Evolutionary conservation across 2,113 vertebrate genomes (phyloP).

Genomic region (Tor tambroides): DNA sequence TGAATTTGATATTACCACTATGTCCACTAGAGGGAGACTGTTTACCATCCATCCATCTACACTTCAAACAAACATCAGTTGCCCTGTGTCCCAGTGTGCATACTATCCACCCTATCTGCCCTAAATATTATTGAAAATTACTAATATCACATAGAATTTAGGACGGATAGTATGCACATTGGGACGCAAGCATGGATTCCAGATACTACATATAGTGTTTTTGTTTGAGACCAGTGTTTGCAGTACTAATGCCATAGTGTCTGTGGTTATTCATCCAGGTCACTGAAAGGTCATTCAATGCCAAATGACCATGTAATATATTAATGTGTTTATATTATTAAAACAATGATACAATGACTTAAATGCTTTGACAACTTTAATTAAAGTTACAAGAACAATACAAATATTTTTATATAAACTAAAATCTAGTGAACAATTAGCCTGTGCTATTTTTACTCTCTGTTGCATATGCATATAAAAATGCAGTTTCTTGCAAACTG

Average conservation of each 20-base stretch:
- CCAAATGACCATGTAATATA: neutral
- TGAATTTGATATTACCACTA: neutral
- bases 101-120: too few species aligned
- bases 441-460: neutral
- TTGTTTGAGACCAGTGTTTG: neutral
- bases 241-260: neutral
- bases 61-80: neutral
- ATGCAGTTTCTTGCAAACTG: too few species aligned
- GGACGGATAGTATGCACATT: too few species aligned
- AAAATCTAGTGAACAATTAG: neutral
- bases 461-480: too few species aligned
- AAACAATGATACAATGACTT: neutral
- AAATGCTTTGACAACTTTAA: neutral
- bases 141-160: too few species aligned
- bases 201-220: neutral
- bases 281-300: neutral
- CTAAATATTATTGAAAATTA: too few species aligned
- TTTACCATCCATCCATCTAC: neutral
- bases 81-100: too few species aligned
- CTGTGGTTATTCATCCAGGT: neutral
- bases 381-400: neutral
- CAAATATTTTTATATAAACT: neutral
- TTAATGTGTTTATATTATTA: neutral
- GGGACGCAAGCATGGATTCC: neutral
- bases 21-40: constrained; percentile 71